Evolutionary conservation across 2,113 vertebrate species (phyloP).

Genomic region (Ochotona curzoniae): DNA sequence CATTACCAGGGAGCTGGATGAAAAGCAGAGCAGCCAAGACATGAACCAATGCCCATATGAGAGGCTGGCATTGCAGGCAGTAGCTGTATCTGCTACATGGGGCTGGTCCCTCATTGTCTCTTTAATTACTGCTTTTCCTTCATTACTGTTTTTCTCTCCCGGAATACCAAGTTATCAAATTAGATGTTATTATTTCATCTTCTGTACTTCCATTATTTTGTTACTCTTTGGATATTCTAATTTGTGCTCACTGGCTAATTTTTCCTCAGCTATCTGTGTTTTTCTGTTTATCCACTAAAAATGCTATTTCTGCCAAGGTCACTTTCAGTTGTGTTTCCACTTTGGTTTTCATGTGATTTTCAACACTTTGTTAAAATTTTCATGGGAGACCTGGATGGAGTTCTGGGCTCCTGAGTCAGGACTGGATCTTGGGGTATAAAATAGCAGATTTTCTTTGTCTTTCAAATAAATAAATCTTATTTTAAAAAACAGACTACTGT

Average conservation of each 20-base stretch:
- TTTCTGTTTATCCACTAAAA: background rate
- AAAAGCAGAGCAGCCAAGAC: too few relatives aligned
- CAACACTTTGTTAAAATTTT: conserved; percentile 37
- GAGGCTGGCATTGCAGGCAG: too few relatives aligned
- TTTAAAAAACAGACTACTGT: conserved; percentile 37
- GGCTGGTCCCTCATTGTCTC: background rate
- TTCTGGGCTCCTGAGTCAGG: too few relatives aligned
- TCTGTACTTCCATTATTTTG: conserved; percentile 10
- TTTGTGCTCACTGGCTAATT: conserved; percentile 42
- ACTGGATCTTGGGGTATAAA: too few relatives aligned
- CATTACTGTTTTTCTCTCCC: background rate
- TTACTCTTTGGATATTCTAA: background rate
- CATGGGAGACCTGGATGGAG: background rate
- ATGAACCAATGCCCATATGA: too few relatives aligned
- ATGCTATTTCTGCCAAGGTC: background rate
- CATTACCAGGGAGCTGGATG: too few relatives aligned
- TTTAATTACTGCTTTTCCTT: background rate
- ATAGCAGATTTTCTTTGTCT: too few relatives aligned
- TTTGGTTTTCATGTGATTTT: conserved; percentile 24
- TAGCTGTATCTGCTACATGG: too few relatives aligned
- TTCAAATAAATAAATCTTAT: too few relatives aligned
- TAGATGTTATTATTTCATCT: background rate
- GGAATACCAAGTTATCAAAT: background rate
- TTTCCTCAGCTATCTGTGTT: background rate
- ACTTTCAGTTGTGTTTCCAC: conserved; percentile 22